Evolutionary conservation across 2,113 vertebrate genomes (phyloP).

Genomic region (Tinamus guttatus): DNA sequence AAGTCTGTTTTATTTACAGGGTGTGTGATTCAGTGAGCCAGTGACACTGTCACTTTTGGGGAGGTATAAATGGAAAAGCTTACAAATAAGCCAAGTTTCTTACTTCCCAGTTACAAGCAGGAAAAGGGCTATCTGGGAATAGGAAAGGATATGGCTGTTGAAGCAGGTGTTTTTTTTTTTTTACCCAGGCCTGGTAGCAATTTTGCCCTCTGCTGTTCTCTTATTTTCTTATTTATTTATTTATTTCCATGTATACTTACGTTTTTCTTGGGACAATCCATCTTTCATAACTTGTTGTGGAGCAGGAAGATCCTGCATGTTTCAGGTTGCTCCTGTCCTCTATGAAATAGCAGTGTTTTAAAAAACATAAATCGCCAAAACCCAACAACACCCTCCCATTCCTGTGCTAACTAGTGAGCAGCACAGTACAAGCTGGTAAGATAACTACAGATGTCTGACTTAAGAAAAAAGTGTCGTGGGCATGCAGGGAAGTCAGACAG

Average conservation of each 20-base stretch:
- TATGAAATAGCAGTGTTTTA: background rate
- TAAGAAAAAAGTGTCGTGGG: background rate
- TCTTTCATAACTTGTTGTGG: background rate
- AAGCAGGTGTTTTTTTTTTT: constrained; percentile 12
- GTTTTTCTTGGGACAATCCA: background rate
- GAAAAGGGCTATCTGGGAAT: background rate
- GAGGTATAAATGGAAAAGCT: background rate
- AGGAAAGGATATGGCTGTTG: background rate
- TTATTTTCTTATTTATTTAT: too few species aligned
- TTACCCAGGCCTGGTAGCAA: background rate
- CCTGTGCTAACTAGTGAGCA: background rate
- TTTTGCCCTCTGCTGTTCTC: background rate
- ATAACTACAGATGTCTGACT: background rate
- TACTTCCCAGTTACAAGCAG: background rate
- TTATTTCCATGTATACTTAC: background rate
- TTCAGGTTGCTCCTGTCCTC: background rate
- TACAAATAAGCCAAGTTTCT: background rate
- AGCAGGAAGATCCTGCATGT: background rate
- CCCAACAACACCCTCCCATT: background rate
- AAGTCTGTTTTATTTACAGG: background rate
- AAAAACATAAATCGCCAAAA: background rate
- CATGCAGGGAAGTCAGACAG: background rate
- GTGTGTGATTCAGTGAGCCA: constrained; percentile 9
- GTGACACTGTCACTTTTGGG: background rate
- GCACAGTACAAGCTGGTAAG: background rate